phyloP scores from a whole-genome alignment of 2,888 invertebrate species.

The Germaria angustata region DNA sequence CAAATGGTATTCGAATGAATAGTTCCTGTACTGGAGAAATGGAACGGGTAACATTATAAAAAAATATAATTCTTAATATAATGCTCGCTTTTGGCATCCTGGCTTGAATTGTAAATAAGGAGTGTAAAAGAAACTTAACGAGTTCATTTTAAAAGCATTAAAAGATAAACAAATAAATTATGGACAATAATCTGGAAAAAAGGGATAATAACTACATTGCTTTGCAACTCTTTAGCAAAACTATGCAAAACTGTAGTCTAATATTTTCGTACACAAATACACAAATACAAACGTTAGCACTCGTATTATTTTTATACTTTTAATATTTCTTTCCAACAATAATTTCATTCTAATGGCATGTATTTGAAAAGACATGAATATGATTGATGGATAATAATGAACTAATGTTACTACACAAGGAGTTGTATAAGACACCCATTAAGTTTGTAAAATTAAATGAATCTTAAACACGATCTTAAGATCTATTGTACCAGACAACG shows the following conservation, averaged over 20 bases:
- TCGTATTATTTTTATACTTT: too few species aligned
- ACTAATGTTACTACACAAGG: too few species aligned
- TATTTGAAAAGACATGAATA: too few species aligned
- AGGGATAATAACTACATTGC: not conserved
- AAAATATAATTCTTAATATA: slow-evolving; percentile 37
- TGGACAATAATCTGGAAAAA: slow-evolving; percentile 7
- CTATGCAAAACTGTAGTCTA: not conserved
- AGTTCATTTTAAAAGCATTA: slow-evolving; percentile 52
- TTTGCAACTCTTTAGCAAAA: not conserved
- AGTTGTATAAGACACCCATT: too few species aligned
- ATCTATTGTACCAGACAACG: too few species aligned
- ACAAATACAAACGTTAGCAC: too few species aligned
- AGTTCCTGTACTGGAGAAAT: not conserved
- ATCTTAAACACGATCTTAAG: too few species aligned
- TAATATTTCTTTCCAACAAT: too few species aligned
- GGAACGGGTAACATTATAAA: slow-evolving; percentile 17
- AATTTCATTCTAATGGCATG: too few species aligned
- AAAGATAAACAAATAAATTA: slow-evolving; percentile 48
- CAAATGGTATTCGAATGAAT: slow-evolving; percentile 25
- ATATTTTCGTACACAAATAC: not conserved
- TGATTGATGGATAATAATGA: too few species aligned
- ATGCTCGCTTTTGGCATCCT: slow-evolving; percentile 7
- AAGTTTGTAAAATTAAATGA: too few species aligned
- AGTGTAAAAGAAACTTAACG: not conserved
- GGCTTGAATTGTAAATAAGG: slow-evolving; percentile 41